These are phyloP conservation scores for Diplogasteroides magnus DNA, from an alignment of 1,140 invertebrate species.

Conservation along the genomic window DNA sequence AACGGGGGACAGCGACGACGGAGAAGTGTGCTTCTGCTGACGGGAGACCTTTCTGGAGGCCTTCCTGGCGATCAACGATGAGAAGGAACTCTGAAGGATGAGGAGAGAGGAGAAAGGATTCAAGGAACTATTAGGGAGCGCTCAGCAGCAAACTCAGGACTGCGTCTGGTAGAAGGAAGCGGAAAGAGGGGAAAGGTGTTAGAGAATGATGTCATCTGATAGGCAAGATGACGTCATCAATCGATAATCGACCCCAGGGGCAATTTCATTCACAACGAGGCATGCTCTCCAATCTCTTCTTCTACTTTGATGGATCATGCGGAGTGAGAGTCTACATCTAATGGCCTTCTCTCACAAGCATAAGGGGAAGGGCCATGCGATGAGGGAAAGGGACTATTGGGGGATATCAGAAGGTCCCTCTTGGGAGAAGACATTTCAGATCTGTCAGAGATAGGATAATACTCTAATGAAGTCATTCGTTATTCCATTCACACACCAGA, in stretches of 20 bases:
- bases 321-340: too few relatives aligned
- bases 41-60: slow-evolving; percentile 41
- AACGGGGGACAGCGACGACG: slow-evolving; percentile 1
- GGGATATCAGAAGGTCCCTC: background rate
- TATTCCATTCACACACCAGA: too few relatives aligned
- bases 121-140: background rate
- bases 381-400: background rate
- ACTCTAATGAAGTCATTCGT: slow-evolving; percentile 16
- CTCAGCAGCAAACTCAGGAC: slow-evolving; percentile 14
- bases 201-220: too few relatives aligned
- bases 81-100: slow-evolving; percentile 52
- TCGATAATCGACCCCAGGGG: background rate
- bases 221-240: background rate
- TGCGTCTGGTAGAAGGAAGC: slow-evolving; percentile 10
- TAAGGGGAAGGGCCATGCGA: background rate
- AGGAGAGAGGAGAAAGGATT: slow-evolving; percentile 22
- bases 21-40: slow-evolving; percentile 9
- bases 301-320: too few relatives aligned
- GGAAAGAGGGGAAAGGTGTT: too few relatives aligned
- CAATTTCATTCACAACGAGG: too few relatives aligned
- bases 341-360: too few relatives aligned
- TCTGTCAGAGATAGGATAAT: background rate
- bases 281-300: too few relatives aligned
- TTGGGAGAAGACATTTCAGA: slow-evolving; percentile 8
- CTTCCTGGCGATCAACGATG: slow-evolving; percentile 46